Base-by-base conservation (phyloP, 2,888 invertebrate species). In the Drosophila colorata region DNA sequence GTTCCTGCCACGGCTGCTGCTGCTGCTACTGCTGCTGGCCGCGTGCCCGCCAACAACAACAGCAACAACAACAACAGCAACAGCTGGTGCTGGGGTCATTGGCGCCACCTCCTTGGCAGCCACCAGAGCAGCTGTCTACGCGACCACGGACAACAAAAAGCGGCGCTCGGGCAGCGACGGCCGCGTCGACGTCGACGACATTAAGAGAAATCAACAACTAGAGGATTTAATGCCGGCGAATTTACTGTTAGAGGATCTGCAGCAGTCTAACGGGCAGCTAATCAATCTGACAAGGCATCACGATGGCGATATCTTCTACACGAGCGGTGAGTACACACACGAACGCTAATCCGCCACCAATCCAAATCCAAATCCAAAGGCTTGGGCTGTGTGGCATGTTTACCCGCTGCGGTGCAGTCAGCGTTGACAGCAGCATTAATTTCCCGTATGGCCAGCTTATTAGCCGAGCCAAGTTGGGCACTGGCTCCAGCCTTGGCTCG, bases 211-310 rank as follows among this genome's bases (percentile, higher is more conserved):
- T 75, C 65, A 67, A 66, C 61, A 67, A 68, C 61, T 58, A 51
- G 70, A 61, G 72, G 72, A 80, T 63, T 67, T 81, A 74, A 73
- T 79, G 78, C 78, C 89, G 49, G 86, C 90, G 41, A 90, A 87
- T 83, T 86, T 90, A 70, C 84, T 91, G 80, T 77, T 91, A 77
- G 90, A 90, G 71, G 87, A 88, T 75, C 80, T 90, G 71, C 89
- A 90, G 56, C 87, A 90, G 56, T 78, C 88, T 64, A 80, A 73
- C 63, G 87, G 89, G 44, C 90, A 87, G 75, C 76, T 90, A 80
- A 86, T 91, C 70, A 92, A 92, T 90, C 88, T 92, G 87, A 92
- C 92, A 44, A 88, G 92, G 78, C 92, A 92, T 78, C 91, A 92
- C 87, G 92, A 92, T 71, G 92, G 92, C 60, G 92, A 92, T 86